Percentiles rank a stretch among this genome's conserved stretches.
Conservation (phyloP, 2,113 vertebrate species). For the Argyrosomus japonicus region DNA sequence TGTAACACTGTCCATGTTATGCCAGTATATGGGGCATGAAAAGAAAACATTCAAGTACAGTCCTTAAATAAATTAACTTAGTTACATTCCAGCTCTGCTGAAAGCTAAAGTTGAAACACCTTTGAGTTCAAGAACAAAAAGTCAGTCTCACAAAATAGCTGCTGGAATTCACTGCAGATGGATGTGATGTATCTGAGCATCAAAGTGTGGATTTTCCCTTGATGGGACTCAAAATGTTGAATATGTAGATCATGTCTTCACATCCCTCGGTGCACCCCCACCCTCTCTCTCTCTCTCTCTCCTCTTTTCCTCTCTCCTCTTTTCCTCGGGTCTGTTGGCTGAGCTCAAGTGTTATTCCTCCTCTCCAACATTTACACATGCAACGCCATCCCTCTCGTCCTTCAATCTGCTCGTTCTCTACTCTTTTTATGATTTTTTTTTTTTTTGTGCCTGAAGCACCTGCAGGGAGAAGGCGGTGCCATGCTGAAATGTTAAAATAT, state of each 20-base stretch:
- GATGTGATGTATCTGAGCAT: slow-evolving; percentile 35
- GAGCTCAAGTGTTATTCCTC: slow-evolving; percentile 53
- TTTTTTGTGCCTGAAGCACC: slow-evolving; percentile 30
- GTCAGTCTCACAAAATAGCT: background rate
- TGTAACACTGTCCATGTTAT: too few species aligned
- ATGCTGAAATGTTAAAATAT: slow-evolving; percentile 63
- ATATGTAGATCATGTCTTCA: slow-evolving; percentile 66
- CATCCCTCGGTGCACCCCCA: slow-evolving; percentile 29
- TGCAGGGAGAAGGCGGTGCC: slow-evolving; percentile 33
- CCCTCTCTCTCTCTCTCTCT: background rate
- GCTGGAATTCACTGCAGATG: slow-evolving; percentile 26
- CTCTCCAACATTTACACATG: slow-evolving; percentile 52
- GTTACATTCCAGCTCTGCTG: background rate
- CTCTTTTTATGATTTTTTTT: background rate
- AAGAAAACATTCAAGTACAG: background rate
- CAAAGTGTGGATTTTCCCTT: slow-evolving; percentile 48
- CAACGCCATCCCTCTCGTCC: slow-evolving; percentile 47
- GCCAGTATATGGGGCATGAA: background rate
- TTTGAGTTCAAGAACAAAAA: background rate
- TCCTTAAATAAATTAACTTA: background rate
- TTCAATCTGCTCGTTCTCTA: slow-evolving; percentile 37
- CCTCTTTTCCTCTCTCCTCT: slow-evolving; percentile 3
- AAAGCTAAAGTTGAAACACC: slow-evolving; percentile 14
- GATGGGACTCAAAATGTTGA: slow-evolving; percentile 51
- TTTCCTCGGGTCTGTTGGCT: slow-evolving; percentile 42